Conservation (phyloP, 2,888 invertebrate species). For the Apotomis turbidana region DNA sequence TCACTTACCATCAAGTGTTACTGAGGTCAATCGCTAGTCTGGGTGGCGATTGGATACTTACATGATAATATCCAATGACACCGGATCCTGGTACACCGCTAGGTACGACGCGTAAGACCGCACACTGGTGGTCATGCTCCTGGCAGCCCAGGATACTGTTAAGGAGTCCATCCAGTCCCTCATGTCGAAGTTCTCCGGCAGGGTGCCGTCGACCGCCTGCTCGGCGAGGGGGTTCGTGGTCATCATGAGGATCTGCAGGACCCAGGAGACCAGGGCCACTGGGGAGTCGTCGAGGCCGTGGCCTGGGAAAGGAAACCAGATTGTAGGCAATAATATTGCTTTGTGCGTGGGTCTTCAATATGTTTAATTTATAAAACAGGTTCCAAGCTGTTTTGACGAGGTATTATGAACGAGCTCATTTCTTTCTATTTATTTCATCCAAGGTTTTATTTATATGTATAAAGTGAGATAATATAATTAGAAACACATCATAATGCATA, state of each 20-base stretch:
- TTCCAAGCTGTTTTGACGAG: too few species aligned
- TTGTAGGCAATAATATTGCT: too few species aligned
- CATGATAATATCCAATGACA: conserved; percentile 6
- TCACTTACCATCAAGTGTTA: too few species aligned
- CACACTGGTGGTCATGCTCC: conserved; percentile 86
- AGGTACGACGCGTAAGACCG: conserved; percentile 86
- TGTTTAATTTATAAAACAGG: too few species aligned
- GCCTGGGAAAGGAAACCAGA: conserved; percentile 2
- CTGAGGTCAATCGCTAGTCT: too few species aligned
- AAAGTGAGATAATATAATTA: too few species aligned
- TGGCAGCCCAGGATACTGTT: conserved; percentile 89
- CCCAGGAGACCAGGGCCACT: conserved; percentile 89
- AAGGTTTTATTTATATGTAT: too few species aligned
- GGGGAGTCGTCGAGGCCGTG: conserved; percentile 86
- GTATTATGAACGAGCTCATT: too few species aligned
- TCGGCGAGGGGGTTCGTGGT: conserved; percentile 67
- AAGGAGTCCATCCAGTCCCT: conserved; percentile 88
- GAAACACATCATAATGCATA: too few species aligned
- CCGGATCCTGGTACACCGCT: conserved; percentile 41
- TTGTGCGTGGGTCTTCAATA: too few species aligned
- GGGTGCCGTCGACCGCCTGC: conserved; percentile 73
- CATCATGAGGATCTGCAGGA: conserved; percentile 88
- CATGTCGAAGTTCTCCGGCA: conserved; percentile 72
- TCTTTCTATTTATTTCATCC: too few species aligned
- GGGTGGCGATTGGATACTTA: too few species aligned